Conservation (phyloP, 2,797 vertebrate species). For the Sandelia bainsii region DNA sequence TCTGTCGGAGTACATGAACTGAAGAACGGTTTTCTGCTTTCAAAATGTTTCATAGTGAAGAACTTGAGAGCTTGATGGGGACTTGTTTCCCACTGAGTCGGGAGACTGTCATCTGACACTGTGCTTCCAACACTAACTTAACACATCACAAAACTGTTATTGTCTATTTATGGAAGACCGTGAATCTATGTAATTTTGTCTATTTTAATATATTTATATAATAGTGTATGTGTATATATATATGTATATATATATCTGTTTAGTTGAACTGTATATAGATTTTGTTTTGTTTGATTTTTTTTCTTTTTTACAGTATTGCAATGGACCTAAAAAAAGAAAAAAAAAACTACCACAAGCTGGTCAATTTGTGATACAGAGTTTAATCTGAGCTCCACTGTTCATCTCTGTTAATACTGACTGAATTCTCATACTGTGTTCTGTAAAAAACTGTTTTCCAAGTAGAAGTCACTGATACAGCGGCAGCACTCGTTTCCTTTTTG, state of each 20-base stretch:
- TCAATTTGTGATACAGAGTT: conserved; percentile 55
- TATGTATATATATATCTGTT: conserved; percentile 85
- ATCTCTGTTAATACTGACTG: conserved; percentile 60
- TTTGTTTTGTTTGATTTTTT: conserved; percentile 72
- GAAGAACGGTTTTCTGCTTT: conserved; percentile 55
- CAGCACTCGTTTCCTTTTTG: conserved; percentile 42
- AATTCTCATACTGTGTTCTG: conserved; percentile 54
- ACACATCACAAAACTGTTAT: conserved; percentile 81
- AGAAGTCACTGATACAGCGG: conserved; percentile 36
- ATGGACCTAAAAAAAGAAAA: conserved; percentile 70
- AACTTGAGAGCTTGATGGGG: conserved; percentile 28
- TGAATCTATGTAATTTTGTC: conserved; percentile 93
- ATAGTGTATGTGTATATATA: conserved; percentile 83
- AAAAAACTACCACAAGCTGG: conserved; percentile 39
- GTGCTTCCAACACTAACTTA: conserved; percentile 91
- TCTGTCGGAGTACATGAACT: conserved; percentile 47
- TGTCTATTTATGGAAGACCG: conserved; percentile 96
- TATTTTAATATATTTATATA: conserved; percentile 99
- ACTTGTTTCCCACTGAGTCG: conserved; percentile 3
- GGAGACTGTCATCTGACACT: conserved; percentile 59
- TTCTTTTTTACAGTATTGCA: conserved; percentile 66
- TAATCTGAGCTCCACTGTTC: conserved; percentile 45
- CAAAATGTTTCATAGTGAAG: conserved; percentile 42
- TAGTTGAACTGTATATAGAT: conserved; percentile 88
- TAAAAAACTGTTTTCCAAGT: conserved; percentile 58